Conservation (phyloP, 2,888 invertebrate genomes). For the Acanthosoma haemorrhoidale region DNA sequence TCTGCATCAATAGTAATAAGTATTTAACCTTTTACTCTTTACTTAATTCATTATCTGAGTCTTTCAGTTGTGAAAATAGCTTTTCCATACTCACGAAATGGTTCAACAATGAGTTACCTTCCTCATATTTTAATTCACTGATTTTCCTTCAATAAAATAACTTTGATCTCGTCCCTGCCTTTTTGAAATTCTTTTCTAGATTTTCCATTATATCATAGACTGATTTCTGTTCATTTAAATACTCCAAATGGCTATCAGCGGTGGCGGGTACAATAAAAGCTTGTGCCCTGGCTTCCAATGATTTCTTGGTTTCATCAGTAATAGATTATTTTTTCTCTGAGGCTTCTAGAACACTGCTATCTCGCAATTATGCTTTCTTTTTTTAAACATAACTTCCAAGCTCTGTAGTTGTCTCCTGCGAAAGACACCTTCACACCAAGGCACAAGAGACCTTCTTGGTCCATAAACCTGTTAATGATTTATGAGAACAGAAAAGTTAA, state of each 20-base stretch:
- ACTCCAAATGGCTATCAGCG: background rate
- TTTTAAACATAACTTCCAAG: background rate
- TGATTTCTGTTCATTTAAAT: background rate
- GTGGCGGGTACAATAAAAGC: constrained; percentile 11
- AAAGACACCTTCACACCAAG: constrained; percentile 6
- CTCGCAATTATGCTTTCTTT: constrained; percentile 9
- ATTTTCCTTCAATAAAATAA: constrained; percentile 16
- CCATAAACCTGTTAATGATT: too few species aligned
- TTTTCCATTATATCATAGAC: constrained; percentile 6
- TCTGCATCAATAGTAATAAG: constrained; percentile 3
- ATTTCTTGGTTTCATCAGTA: too few species aligned
- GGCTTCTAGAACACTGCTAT: background rate
- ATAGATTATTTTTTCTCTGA: too few species aligned
- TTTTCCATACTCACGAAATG: constrained; percentile 4
- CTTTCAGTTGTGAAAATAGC: constrained; percentile 22
- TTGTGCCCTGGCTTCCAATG: constrained; percentile 1
- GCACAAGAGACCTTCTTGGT: too few species aligned
- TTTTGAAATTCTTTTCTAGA: background rate
- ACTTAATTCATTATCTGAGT: background rate
- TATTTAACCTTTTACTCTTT: constrained; percentile 5
- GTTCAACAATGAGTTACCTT: constrained; percentile 1
- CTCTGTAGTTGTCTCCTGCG: background rate
- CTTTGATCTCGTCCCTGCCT: background rate
- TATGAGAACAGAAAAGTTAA: too few species aligned
- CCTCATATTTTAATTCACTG: background rate